Evolutionary conservation across 35 echinoderm and acorn worm genomes (phyloP), one percentile per base, ranked within the genome.

Genomic region (Amphiura filiformis): DNA sequence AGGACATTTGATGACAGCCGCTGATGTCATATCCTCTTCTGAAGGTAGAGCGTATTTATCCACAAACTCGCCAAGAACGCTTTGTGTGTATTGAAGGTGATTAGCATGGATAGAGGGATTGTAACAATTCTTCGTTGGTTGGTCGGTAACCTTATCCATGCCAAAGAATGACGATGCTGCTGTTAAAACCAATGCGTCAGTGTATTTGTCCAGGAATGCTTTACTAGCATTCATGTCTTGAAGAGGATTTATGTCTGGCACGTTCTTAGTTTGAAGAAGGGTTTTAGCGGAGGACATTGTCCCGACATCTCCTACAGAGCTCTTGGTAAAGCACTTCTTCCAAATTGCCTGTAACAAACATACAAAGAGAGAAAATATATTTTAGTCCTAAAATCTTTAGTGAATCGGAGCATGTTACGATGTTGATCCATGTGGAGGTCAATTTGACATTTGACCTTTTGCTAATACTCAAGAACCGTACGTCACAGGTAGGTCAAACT

Each of bases 201-300:
- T 96, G 84, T 86, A 96, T 20, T 92, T 89, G n/a, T 84, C 61
- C 1, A 93, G 57, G 13, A 96, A 64, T 37, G 89, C 86, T 31
- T 84, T 80, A 5, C 90, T 77, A 52, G 94, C 94, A 76, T 96
- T 92, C 0, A 93, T 40, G 39, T 92, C 78, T 13, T 92, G 93
- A 36, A 90, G 86, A 0, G 94, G 94, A 30, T 90, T 56, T 0
- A 11, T 57, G 0, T 35, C 37, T 31, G 94, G 83, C 0, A 93
- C 94, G 87, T 96, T 90, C 39, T 88, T 40, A 0, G 94, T 84
- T 37, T 90, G 76, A 2, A 96, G 56, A 38, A 84, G 82, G 39
- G 86, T 93, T 32, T 84, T 76, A 13, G 94, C 90, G 35, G 94
- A 86, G 89, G 86, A 90, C 0, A 95, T 36, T 12, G 94, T 96